phyloP scores from a whole-genome alignment of 2,888 invertebrate genomes.

The Tetropium fuscum region DNA sequence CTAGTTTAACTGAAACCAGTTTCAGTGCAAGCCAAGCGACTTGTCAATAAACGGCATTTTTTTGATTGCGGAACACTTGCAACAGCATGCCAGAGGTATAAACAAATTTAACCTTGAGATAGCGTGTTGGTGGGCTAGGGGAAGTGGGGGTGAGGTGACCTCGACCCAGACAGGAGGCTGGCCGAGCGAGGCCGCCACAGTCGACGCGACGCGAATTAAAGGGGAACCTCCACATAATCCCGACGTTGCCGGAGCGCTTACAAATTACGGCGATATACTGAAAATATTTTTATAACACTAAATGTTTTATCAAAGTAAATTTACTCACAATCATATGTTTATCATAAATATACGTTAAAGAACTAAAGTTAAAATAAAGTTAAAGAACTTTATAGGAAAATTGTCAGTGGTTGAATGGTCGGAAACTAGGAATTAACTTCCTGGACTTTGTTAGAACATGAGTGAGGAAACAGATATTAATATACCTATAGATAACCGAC shows the following conservation, averaged over 20 bases:
- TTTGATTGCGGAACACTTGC: constrained; percentile 34
- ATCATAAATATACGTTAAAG: too few relatives aligned
- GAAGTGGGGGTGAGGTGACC: constrained; percentile 60
- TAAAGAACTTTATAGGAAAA: too few relatives aligned
- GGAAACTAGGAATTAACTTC: too few relatives aligned
- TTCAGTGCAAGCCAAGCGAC: constrained; percentile 19
- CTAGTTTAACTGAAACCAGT: constrained; percentile 15
- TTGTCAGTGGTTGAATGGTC: too few relatives aligned
- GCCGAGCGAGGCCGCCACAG: constrained; percentile 59
- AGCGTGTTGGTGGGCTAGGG: constrained; percentile 56
- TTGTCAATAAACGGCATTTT: constrained; percentile 29
- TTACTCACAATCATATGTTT: too few relatives aligned
- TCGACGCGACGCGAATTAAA: constrained; percentile 60
- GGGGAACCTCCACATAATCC: constrained; percentile 52
- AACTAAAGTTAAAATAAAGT: too few relatives aligned
- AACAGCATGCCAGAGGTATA: constrained; percentile 45
- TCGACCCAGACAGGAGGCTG: constrained; percentile 62
- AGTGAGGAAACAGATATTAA: too few relatives aligned
- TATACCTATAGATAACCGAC: too few relatives aligned
- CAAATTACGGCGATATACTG: too few relatives aligned
- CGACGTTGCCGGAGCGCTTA: constrained; percentile 38
- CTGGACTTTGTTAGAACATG: too few relatives aligned
- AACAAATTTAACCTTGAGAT: constrained; percentile 65
- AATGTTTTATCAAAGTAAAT: too few relatives aligned
- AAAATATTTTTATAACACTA: too few relatives aligned